phyloP scores from a whole-genome alignment of 1,140 invertebrate genomes.

The Helicorthomorpha holstii region DNA sequence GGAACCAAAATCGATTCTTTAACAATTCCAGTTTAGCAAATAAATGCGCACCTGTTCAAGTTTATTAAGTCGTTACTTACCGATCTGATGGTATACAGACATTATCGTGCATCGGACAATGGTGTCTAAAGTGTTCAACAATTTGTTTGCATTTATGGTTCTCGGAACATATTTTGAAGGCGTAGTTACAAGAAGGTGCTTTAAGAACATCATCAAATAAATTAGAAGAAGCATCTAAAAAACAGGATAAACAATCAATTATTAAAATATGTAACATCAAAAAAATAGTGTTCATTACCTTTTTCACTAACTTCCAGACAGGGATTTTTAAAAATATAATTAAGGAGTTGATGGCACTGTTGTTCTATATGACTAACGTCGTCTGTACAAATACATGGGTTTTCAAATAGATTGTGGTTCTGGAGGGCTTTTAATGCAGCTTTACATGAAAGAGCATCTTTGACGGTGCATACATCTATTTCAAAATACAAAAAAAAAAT shows the following conservation, averaged over 20 bases:
- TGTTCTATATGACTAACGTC: not conserved
- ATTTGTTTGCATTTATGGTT: not conserved
- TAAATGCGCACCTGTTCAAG: too few species aligned
- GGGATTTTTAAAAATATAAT: not conserved
- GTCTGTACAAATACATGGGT: not conserved
- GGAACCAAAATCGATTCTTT: too few species aligned
- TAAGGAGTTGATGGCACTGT: not conserved
- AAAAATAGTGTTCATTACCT: not conserved
- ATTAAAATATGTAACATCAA: not conserved
- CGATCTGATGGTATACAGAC: not conserved
- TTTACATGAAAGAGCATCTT: not conserved
- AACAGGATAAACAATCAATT: not conserved
- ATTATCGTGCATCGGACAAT: not conserved
- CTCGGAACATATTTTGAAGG: not conserved
- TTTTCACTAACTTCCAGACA: not conserved
- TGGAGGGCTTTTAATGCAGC: not conserved
- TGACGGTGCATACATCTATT: not conserved
- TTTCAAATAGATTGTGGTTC: not conserved
- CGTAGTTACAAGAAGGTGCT: not conserved
- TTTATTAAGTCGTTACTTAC: too few species aligned
- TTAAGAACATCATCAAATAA: not conserved
- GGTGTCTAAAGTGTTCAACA: not conserved
- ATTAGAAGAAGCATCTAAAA: not conserved
- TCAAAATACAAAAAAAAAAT: not conserved
- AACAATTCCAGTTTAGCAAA: too few species aligned